Evolutionary conservation across 37 sponge, comb jelly and placozoan genomes (phyloP), one percentile per base, ranked within the genome.

Genomic region (Mnemiopsis leidyi): DNA sequence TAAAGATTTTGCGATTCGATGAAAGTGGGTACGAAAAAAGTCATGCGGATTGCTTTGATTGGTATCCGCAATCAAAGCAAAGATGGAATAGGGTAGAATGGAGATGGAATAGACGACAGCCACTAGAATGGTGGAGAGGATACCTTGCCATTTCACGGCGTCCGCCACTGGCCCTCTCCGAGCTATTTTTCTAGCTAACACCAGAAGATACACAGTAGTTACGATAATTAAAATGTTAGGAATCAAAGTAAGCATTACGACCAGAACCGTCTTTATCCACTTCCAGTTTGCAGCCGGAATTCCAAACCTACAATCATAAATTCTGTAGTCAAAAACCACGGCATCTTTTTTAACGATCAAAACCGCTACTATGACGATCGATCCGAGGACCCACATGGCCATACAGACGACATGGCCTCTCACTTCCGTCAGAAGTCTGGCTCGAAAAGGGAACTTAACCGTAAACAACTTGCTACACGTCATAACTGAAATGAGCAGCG

Each of bases 81-180:
- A 71, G 25, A 71, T 71, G 73, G 73, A 29, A 30, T 71, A 71
- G 73, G 73, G 73, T 3, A 71, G 73, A 30, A 71, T 71, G 23
- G 73, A 71, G 73, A 71, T 3, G 25, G 29, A 71, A 30, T 71
- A 71, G 25, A 71, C 73, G 16, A 30, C 73, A 29, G 73, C 73
- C 23, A 71, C 73, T 3, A 71, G 16, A 23, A 71, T 71, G 16
- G 73, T 71, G 21, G 73, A 29, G 23, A 71, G 23, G 3, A 71
- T 30, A 3, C 73, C 73, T 18, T 71, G 73, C 73, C 73, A 71
- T 30, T 23, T 71, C 73, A 71, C 3, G 26, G 29, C 26, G 29
- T 71, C 73, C 25, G 23, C 26, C n/a, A n/a, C n/a, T n/a, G n/a
- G n/a, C 29, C 73, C 23, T 18, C 23, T 25, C 73, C 26, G 16